Evolutionary conservation across 2,113 vertebrate species (phyloP).

Genomic region (Elaphurus davidianus): DNA sequence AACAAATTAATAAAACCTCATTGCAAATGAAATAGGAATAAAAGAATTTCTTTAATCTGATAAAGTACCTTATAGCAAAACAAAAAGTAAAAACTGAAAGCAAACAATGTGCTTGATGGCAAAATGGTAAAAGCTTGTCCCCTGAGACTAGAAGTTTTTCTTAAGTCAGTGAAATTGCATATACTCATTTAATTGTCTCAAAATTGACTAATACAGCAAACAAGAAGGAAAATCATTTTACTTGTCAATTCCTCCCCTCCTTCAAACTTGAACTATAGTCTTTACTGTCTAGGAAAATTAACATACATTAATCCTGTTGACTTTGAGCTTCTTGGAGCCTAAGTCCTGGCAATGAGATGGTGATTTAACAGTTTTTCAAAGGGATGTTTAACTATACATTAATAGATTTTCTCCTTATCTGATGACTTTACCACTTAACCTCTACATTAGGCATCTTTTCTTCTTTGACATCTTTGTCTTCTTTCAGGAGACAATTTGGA

Average conservation of each 20-base stretch:
- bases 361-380: conserved; percentile 23
- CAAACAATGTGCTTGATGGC: not conserved
- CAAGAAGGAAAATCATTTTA: not conserved
- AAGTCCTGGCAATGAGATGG: not conserved
- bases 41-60: not conserved
- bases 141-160: not conserved
- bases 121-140: not conserved
- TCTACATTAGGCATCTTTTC: not conserved
- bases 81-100: not conserved
- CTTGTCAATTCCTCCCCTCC: not conserved
- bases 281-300: not conserved
- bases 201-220: not conserved
- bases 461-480: not conserved
- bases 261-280: not conserved
- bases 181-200: not conserved
- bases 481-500: not conserved
- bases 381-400: not conserved
- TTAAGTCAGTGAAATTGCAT: not conserved
- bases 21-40: not conserved
- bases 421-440: not conserved
- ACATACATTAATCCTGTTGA: not conserved
- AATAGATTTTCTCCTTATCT: not conserved
- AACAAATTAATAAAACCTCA: not conserved
- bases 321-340: not conserved
- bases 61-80: not conserved